Base-by-base conservation (phyloP, 2,888 invertebrate species). In the Augiades crinisus region DNA sequence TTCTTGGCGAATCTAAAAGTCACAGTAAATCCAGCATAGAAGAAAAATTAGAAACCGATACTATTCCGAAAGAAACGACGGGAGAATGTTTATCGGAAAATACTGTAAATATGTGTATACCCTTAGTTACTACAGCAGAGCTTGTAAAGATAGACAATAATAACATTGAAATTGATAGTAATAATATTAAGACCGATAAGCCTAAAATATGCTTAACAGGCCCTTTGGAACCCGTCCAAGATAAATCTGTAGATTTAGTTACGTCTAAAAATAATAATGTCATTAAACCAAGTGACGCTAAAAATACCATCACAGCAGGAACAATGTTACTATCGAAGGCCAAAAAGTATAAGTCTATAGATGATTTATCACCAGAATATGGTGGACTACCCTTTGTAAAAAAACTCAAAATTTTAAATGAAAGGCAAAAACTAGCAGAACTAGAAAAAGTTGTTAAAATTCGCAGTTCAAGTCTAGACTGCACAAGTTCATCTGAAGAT, bases 381-480 rank as follows among this genome's bases (percentile, higher is more conserved):
- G 94, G 95, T 44, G 95, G 95, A 8, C 79, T 96, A 54, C 96
- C 96, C 0, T 96, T 96, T 71, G 96, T 96, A 0, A 96, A 96
- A 78, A 96, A 96, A 66, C 83, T 96, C 41, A 96, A 96, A 87
- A 96, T 97, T 63, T 89, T 96, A 38, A 96, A 96, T 75, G 96
- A 96, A 81, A 91, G 96, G 6, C 96, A 96, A 73, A 96, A 96
- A 81, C 79, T 96, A 56, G 95, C 95, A 22, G 95, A 95, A 72
- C 85, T 96, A 37, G 95, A 96, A 75, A 93, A 92, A 60, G 95
- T 93, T 7, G 93, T 95, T 17, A 93, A 93, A 74, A 92, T 92
- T 55, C 90, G 96, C 56, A 96, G 96, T 76, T 95, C 95, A 53
- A 96, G 96, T 65, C 88, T 96, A 68, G 96, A 96, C 67, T 94